Evolutionary conservation across 2,888 invertebrate genomes (phyloP), one percentile per base, ranked within the genome.

Genomic region (Chrysina gloriosa): DNA sequence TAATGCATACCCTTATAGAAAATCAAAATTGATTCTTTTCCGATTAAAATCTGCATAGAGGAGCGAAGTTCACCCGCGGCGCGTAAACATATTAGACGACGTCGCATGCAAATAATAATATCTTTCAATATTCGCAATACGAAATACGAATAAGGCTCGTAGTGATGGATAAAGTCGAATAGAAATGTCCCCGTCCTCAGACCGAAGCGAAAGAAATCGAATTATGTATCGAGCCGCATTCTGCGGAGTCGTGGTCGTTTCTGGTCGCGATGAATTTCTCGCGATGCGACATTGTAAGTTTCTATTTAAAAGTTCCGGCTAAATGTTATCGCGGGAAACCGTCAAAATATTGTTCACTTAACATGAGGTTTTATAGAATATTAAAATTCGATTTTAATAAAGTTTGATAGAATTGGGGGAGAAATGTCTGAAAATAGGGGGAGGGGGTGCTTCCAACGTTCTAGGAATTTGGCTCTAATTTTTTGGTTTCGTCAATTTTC

Each of bases 21-120:
- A 82, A 82, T 83, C 81, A 83, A 82, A 82, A 83, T 80, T 82
- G 79, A 82, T 83, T 83, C 82, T 82, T 81, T 76, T 71, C 74
- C 79, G 80, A 82, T 82, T 82, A 82, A 81, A 81, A 80, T 78
- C 77, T 76, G 75, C 78, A 77, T 75, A 75, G 78, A 76, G 73
- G 74, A 75, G 72, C 77, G 76, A 71, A 39, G 23, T 58, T 39
- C 77, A 75, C 76, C 77, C 73, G 75, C 72, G 78, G 79, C 39
- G 39, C 25, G 78, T 80, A 80, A 80, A 80, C 76, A 78, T 78
- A 79, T 80, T 80, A 81, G 77, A 74, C 72, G 69, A 61, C 66
- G 67, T 67, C 68, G 65, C 71, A 68, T 71, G 71, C 71, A 72
- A 72, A 72, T 71, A 71, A 68, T 71, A 29, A n/a, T n/a, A n/a